Evolutionary conservation across 1,140 invertebrate species (phyloP).

Genomic region (Drosophila trapezifrons): DNA sequence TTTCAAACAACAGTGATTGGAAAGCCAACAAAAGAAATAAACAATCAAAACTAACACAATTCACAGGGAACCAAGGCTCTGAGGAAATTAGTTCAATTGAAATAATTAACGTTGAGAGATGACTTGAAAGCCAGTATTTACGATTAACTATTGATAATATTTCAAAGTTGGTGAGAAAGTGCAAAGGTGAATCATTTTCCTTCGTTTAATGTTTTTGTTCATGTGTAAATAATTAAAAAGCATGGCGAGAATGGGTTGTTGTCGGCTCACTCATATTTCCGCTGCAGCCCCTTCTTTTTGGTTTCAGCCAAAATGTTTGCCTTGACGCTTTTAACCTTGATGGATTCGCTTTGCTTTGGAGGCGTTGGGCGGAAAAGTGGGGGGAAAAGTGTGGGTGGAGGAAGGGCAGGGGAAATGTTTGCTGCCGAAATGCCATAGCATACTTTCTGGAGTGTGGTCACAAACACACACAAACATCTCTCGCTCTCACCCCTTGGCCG

Average conservation of each 20-base stretch:
- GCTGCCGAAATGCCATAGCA: conserved; percentile 58
- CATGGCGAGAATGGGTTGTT: background rate
- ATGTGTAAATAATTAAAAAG: background rate
- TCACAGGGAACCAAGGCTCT: background rate
- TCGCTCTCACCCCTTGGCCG: conserved; percentile 17
- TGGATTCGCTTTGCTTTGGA: conserved; percentile 45
- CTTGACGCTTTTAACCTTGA: conserved; percentile 72
- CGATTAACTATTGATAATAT: too few relatives aligned
- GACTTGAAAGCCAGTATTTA: too few relatives aligned
- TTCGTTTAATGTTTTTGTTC: background rate
- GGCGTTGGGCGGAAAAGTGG: conserved; percentile 12
- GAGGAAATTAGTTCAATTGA: background rate
- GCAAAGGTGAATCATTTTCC: background rate
- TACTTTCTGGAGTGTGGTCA: conserved; percentile 60
- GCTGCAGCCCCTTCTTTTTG: conserved; percentile 5
- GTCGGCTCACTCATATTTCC: background rate
- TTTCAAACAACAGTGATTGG: conserved; percentile 1
- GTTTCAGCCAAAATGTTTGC: conserved; percentile 67
- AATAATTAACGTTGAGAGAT: too few relatives aligned
- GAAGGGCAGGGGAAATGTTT: conserved; percentile 10
- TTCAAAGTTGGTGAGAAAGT: too few relatives aligned
- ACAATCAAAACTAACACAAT: background rate
- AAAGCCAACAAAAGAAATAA: background rate
- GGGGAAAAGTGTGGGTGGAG: background rate
- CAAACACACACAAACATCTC: conserved; percentile 17